Percentiles rank a stretch among this genome's conserved stretches.
Conservation (phyloP, 2,113 vertebrate genomes). For the Calyptomena viridis region DNA sequence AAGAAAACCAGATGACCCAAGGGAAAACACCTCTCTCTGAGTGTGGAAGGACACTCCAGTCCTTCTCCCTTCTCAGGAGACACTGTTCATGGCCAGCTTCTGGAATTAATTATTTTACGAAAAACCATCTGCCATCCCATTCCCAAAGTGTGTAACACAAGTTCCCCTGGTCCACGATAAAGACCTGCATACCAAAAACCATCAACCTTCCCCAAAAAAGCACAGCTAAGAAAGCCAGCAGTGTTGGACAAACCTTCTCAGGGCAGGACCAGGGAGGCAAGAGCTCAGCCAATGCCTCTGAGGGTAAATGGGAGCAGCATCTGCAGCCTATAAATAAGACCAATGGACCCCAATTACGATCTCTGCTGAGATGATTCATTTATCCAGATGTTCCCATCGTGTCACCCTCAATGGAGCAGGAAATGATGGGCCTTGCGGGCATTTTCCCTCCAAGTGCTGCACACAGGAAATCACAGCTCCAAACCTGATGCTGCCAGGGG, state of each 20-base stretch:
- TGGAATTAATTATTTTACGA: background rate
- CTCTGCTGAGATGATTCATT: background rate
- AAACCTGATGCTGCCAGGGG: background rate
- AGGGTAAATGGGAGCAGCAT: background rate
- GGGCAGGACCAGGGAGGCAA: background rate
- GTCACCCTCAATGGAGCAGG: background rate
- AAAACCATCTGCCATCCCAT: background rate
- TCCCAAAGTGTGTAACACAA: background rate
- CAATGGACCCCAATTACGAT: background rate
- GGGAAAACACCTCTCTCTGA: background rate
- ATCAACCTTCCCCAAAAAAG: background rate
- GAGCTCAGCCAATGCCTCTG: background rate
- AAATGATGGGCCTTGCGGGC: background rate
- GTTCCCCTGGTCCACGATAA: fast-evolving
- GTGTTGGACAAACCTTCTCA: background rate
- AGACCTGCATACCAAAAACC: background rate
- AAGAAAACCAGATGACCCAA: background rate
- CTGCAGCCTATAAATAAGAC: background rate
- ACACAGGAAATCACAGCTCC: background rate
- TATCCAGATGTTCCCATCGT: background rate
- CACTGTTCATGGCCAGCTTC: background rate
- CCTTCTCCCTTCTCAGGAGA: background rate
- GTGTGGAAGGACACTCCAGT: background rate
- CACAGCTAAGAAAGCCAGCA: background rate
- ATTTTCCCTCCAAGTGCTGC: background rate